These are phyloP conservation scores for Cepphus grylle DNA, from an alignment of 2,113 vertebrate species.

Conservation along the genomic window DNA sequence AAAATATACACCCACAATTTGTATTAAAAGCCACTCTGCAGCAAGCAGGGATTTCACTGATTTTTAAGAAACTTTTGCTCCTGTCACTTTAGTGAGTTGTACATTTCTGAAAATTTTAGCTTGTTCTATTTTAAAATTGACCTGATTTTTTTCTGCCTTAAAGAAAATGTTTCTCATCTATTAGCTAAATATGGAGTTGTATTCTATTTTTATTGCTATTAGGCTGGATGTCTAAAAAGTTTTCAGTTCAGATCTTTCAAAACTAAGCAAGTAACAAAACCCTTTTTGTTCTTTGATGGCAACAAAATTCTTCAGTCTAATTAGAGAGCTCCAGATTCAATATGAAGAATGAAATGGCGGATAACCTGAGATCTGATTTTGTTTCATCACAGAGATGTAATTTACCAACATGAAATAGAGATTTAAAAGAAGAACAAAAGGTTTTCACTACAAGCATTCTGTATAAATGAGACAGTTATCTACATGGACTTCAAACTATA, in stretches of 20 bases:
- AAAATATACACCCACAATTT: background rate
- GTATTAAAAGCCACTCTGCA: background rate
- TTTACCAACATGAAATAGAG: background rate
- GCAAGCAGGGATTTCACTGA: background rate
- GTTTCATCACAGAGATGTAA: background rate
- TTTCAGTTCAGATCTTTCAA: background rate
- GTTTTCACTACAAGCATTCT: background rate
- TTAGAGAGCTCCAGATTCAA: background rate
- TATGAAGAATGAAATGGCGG: background rate
- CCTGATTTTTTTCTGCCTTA: background rate
- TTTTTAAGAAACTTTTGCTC: background rate
- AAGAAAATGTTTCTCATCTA: background rate
- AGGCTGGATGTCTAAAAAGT: background rate
- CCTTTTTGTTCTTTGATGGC: background rate
- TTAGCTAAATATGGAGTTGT: background rate
- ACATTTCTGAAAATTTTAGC: background rate
- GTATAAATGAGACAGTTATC: background rate
- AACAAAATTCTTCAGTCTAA: slow-evolving; percentile 15
- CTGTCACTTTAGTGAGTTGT: background rate
- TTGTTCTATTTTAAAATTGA: background rate
- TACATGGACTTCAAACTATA: background rate
- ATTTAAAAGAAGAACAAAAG: slow-evolving; percentile 39
- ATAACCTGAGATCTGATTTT: slow-evolving; percentile 8
- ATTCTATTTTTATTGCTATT: background rate
- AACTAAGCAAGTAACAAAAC: background rate